Evolutionary conservation across 2,113 vertebrate genomes (phyloP), one percentile per base, ranked within the genome.

Genomic region (Platanista minor): DNA sequence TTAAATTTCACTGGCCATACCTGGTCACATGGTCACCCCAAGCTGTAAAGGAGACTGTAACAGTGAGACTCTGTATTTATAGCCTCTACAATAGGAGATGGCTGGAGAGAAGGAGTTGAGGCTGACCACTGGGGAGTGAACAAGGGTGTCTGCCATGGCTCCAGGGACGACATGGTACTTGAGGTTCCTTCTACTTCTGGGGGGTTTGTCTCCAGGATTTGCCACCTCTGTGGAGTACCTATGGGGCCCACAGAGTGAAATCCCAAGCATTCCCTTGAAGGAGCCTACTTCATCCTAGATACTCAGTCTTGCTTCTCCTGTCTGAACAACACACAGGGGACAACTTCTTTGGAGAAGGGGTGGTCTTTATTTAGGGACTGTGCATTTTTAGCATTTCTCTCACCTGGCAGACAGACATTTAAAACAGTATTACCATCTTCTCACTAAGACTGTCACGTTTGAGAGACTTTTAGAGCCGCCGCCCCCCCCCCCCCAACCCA

Each of bases 1-100:
- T 91, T 71, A 66, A 52, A 86, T 93, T 66, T 93, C 69, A 57
- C 54, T 62, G 87, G 74, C 74, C 46, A 17, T 23, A 46, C 64
- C 62, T 81, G 88, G 57, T 86, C 77, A 74, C 66, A 5, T 39
- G 39, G 29, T 69, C 41, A 20, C 18, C 43, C 27, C 57, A 57
- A 6, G 21, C 31, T 69, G 8, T 43, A 20, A n/a, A 91, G 67
- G 36, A 25, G 62, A n/a, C 87, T 77, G 43, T 31, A 29, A 36
- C n/a, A 69, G 21, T 36, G 54, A 75, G 80, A 66, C 13, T 10
- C 29, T 27, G 41, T 31, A 52, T 64, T 43, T 71, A 31, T 0
- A 18, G 7, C 33, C 29, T 36, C n/a, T 36, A 4, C 39, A 0
- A 13, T 20, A 31, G 49, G 71, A 88, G 17, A 54, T 2, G 41